phyloP scores from a whole-genome alignment of 1,140 invertebrate genomes.

The Diabrotica undecimpunctata region DNA sequence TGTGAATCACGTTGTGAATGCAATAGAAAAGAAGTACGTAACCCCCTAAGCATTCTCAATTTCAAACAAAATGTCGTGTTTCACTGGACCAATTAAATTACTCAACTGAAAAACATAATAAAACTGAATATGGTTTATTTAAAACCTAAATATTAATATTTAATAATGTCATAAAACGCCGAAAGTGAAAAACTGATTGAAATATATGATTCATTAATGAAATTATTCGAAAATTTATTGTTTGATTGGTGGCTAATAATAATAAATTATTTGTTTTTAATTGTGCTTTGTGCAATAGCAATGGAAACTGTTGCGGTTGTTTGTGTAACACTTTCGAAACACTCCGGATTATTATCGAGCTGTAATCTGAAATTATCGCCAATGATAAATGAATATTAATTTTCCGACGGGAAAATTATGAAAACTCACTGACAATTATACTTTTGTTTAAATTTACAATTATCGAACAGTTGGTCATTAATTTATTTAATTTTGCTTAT shows the following conservation, averaged over 20 bases:
- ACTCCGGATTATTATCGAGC: neutral
- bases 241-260: slow-evolving; percentile 10
- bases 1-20: no score
- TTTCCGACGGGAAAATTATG: neutral
- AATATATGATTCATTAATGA: slow-evolving; percentile 10
- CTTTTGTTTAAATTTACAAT: neutral
- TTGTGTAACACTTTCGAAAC: slow-evolving; percentile 7
- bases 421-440: slow-evolving; percentile 10
- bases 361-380: slow-evolving; percentile 11
- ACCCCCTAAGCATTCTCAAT: no score
- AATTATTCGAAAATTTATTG: slow-evolving; percentile 7
- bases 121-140: neutral
- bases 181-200: slow-evolving; percentile 6
- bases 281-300: slow-evolving; percentile 6
- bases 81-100: no score
- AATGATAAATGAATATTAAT: neutral
- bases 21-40: no score
- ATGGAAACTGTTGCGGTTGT: slow-evolving; percentile 12
- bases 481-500: neutral
- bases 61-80: no score
- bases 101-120: no score
- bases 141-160: slow-evolving; percentile 3
- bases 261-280: slow-evolving; percentile 18
- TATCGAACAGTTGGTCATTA: neutral
- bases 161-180: slow-evolving; percentile 3